Conservation (phyloP, 2,888 invertebrate species). For the Agrilus biguttatus region DNA sequence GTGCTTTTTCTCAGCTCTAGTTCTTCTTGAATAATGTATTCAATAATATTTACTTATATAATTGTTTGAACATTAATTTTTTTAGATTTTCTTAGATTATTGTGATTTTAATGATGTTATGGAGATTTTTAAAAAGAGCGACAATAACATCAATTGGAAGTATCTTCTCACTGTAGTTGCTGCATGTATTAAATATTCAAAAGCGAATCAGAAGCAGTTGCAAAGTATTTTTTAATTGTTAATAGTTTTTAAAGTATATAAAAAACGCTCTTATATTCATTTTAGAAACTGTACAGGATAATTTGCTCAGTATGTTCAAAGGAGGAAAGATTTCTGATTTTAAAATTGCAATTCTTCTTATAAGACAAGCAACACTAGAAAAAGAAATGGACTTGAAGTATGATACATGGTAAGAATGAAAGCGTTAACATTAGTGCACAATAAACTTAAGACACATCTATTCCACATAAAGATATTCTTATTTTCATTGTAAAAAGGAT, state of each 20-base stretch:
- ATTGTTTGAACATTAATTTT: neutral
- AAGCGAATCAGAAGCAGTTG: neutral
- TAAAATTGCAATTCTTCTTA: constrained; percentile 4
- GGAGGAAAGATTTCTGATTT: constrained; percentile 4
- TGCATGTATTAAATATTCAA: constrained; percentile 4
- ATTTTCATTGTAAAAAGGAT: too few species aligned
- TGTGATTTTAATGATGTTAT: constrained; percentile 5
- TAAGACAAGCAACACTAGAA: constrained; percentile 6
- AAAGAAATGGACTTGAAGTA: constrained; percentile 3
- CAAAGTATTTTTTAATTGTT: neutral
- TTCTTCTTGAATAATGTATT: too few species aligned
- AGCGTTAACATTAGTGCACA: too few species aligned
- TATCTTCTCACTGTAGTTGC: constrained; percentile 4
- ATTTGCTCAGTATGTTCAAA: constrained; percentile 4
- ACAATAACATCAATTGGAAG: constrained; percentile 6
- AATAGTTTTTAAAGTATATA: neutral
- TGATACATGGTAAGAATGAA: constrained; percentile 3
- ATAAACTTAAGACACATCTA: too few species aligned
- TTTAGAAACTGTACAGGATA: constrained; percentile 2
- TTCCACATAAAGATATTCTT: too few species aligned
- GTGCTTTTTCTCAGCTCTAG: too few species aligned
- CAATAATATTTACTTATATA: too few species aligned
- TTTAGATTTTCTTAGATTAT: constrained; percentile 5
- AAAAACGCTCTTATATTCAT: neutral
- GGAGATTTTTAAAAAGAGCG: constrained; percentile 4